Evolutionary conservation across 2,797 vertebrate species (phyloP).

Genomic region (Microcaecilia unicolor): DNA sequence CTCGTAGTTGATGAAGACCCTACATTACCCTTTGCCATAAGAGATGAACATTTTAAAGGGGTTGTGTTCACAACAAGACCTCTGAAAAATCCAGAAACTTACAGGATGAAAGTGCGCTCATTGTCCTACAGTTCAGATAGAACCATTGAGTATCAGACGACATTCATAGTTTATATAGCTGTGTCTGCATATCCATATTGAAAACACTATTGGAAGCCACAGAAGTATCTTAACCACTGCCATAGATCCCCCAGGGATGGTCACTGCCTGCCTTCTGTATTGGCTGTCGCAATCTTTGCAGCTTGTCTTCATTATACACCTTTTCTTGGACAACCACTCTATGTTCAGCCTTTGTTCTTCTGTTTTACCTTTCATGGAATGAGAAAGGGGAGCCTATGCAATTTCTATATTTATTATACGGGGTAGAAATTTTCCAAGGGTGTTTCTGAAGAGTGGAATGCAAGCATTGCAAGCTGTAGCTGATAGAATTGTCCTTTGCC

Average conservation of each 20-base stretch:
- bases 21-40: conserved; percentile 75
- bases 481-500: not conserved
- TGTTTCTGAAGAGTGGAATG: conserved; percentile 20
- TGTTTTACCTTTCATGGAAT: conserved; percentile 1
- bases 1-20: conserved; percentile 68
- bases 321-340: not conserved
- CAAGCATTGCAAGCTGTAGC: not conserved
- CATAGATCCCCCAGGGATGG: not conserved
- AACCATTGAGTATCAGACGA: conserved; percentile 86
- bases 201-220: conserved; percentile 38
- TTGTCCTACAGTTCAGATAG: conserved; percentile 73
- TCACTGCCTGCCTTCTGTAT: conserved; percentile 11
- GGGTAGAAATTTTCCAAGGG: conserved; percentile 29
- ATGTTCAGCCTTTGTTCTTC: not conserved
- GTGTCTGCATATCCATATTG: conserved; percentile 93
- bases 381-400: conserved; percentile 10
- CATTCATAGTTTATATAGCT: conserved; percentile 92
- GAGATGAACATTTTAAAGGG: conserved; percentile 89
- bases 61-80: conserved; percentile 80
- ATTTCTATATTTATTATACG: conserved; percentile 59
- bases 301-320: conserved; percentile 2
- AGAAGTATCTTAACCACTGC: not conserved
- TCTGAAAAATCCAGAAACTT: conserved; percentile 75
- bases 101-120: conserved; percentile 88
- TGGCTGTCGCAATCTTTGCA: not conserved